These are phyloP conservation scores for Drosophila macrospina DNA, from an alignment of 2,888 invertebrate genomes.

Conservation along the genomic window DNA sequence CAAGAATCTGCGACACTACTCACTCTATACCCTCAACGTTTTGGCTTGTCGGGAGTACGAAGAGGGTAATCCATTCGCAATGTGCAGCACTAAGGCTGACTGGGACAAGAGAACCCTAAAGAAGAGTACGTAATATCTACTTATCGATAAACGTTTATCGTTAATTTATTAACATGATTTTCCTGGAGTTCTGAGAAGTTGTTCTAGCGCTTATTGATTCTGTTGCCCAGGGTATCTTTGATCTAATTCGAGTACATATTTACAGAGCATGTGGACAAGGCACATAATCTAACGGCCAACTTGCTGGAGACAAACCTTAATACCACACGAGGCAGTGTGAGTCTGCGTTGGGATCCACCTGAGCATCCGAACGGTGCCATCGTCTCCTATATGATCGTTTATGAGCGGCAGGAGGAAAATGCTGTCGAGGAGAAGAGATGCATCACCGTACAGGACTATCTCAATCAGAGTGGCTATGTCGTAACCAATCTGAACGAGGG, in stretches of 20 bases:
- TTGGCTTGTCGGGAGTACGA: constrained; percentile 90
- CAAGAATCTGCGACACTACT: constrained; percentile 90
- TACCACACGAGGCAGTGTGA: constrained; percentile 87
- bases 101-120: constrained; percentile 86
- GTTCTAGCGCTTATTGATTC: no score
- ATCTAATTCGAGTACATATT: not conserved
- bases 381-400: constrained; percentile 93
- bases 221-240: no score
- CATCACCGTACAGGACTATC: constrained; percentile 88
- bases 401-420: constrained; percentile 86
- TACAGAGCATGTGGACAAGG: constrained; percentile 89
- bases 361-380: constrained; percentile 94
- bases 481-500: constrained; percentile 88
- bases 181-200: no score
- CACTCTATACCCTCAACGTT: constrained; percentile 91
- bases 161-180: no score
- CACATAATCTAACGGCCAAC: constrained; percentile 86
- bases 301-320: constrained; percentile 71
- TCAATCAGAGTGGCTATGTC: constrained; percentile 82
- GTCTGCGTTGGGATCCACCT: constrained; percentile 93
- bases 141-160: no score
- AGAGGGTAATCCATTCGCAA: constrained; percentile 18
- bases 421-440: constrained; percentile 90
- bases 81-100: constrained; percentile 87
- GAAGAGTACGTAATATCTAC: constrained; percentile 60